phyloP scores from a whole-genome alignment of 2,888 invertebrate genomes.

The Agrotis ipsilon region DNA sequence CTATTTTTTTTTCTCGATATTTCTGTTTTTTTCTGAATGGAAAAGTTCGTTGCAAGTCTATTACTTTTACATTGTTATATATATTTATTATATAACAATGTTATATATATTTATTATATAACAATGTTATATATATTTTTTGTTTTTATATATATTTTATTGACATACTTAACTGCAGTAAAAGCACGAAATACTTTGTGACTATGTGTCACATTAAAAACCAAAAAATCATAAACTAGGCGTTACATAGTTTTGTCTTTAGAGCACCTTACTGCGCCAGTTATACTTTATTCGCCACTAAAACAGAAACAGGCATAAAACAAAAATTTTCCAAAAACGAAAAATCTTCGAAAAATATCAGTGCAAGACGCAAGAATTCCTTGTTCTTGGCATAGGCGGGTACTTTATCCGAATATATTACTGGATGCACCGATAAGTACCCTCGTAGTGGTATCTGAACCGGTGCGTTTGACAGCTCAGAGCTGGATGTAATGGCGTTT shows the following conservation, averaged over 20 bases:
- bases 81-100: too few relatives aligned
- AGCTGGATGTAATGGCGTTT: slow-evolving; percentile 69
- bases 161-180: too few relatives aligned
- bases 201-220: neutral
- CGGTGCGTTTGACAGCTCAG: slow-evolving; percentile 71
- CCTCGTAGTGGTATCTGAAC: slow-evolving; percentile 58
- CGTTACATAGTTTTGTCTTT: too few relatives aligned
- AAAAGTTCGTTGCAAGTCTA: too few relatives aligned
- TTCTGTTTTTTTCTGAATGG: too few relatives aligned
- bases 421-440: slow-evolving; percentile 72
- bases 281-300: too few relatives aligned
- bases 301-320: neutral
- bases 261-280: too few relatives aligned
- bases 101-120: too few relatives aligned
- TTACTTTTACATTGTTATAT: neutral
- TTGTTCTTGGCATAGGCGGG: slow-evolving; percentile 67
- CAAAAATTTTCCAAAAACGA: neutral
- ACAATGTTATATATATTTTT: too few relatives aligned
- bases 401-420: slow-evolving; percentile 72
- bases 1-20: too few relatives aligned
- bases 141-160: too few relatives aligned
- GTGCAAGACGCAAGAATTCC: slow-evolving; percentile 28
- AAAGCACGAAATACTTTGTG: neutral
- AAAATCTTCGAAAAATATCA: slow-evolving; percentile 29
- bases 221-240: too few relatives aligned